Evolutionary conservation across 1,140 invertebrate species (phyloP).

Genomic region (Drosophila insularis): DNA sequence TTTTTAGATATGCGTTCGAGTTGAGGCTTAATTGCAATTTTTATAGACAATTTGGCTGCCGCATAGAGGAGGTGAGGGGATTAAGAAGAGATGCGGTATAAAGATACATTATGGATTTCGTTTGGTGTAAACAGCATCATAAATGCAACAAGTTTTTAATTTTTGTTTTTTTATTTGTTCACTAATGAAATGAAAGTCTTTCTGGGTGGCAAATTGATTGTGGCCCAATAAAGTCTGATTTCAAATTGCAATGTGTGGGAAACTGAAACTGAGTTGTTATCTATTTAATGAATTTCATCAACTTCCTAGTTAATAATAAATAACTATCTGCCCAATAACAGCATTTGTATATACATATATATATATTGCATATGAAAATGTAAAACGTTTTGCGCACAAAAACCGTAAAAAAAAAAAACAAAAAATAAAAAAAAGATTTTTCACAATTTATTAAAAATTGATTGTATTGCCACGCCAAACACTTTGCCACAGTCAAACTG

Average conservation of each 20-base stretch:
- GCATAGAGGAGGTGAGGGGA: constrained; percentile 13
- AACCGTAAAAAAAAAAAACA: constrained; percentile 10
- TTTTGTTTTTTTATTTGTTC: constrained; percentile 1
- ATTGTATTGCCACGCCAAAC: constrained; percentile 73
- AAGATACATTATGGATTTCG: constrained; percentile 55
- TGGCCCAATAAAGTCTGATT: constrained; percentile 31
- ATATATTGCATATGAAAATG: constrained; percentile 50
- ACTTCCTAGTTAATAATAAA: constrained; percentile 7
- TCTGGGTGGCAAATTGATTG: constrained; percentile 18
- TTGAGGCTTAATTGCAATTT: constrained; percentile 72
- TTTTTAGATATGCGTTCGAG: constrained; percentile 72
- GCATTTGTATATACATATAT: background rate
- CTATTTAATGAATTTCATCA: constrained; percentile 8
- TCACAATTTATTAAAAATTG: constrained; percentile 79
- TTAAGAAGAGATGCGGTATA: constrained; percentile 37
- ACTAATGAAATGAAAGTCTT: constrained; percentile 63
- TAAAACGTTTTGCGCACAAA: constrained; percentile 56
- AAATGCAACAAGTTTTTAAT: constrained; percentile 40
- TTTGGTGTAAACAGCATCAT: constrained; percentile 63
- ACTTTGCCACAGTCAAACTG: constrained; percentile 31
- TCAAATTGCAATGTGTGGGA: background rate
- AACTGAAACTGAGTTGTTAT: background rate
- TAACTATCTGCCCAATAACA: background rate
- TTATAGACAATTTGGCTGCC: constrained; percentile 66
- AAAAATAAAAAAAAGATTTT: constrained; percentile 40